These are phyloP conservation scores for Drosophila neonasuta DNA, from an alignment of 2,888 invertebrate species.

Conservation along the genomic window DNA sequence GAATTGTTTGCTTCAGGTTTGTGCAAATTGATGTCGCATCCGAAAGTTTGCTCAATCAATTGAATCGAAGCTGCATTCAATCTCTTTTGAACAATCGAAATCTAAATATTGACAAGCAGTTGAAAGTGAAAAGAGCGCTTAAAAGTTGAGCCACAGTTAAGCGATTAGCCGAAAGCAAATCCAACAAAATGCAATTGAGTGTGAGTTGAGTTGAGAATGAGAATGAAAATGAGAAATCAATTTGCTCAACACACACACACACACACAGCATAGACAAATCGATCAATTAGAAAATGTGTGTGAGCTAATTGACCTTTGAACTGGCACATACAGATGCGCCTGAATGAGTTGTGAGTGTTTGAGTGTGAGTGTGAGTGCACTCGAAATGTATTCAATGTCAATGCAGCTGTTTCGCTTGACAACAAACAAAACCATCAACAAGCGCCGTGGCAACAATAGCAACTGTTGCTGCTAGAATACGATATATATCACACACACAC, in stretches of 20 bases:
- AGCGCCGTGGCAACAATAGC: slow-evolving; percentile 23
- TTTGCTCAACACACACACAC: no score
- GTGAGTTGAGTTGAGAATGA: slow-evolving; percentile 5
- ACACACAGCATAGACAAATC: not conserved
- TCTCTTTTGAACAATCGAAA: no score
- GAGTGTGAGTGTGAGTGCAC: slow-evolving; percentile 11
- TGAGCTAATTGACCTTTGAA: slow-evolving; percentile 28
- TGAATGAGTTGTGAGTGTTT: slow-evolving; percentile 6
- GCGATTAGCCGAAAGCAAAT: not conserved
- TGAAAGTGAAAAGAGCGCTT: not conserved
- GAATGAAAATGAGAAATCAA: no score
- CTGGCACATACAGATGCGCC: slow-evolving; percentile 16
- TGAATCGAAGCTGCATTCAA: no score
- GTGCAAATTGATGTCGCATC: no score
- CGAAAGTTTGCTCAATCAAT: no score
- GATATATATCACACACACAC: not conserved
- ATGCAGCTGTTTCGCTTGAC: slow-evolving; percentile 67
- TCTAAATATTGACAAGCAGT: no score
- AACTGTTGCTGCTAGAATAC: slow-evolving; percentile 42
- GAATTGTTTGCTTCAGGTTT: no score
- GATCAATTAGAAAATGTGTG: slow-evolving; percentile 16
- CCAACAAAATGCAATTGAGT: slow-evolving; percentile 1
- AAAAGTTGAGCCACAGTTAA: not conserved
- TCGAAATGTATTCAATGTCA: slow-evolving; percentile 64
- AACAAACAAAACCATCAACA: slow-evolving; percentile 50